These are phyloP conservation scores for Calameuta idolon DNA, from an alignment of 2,888 invertebrate species.

Conservation along the genomic window DNA sequence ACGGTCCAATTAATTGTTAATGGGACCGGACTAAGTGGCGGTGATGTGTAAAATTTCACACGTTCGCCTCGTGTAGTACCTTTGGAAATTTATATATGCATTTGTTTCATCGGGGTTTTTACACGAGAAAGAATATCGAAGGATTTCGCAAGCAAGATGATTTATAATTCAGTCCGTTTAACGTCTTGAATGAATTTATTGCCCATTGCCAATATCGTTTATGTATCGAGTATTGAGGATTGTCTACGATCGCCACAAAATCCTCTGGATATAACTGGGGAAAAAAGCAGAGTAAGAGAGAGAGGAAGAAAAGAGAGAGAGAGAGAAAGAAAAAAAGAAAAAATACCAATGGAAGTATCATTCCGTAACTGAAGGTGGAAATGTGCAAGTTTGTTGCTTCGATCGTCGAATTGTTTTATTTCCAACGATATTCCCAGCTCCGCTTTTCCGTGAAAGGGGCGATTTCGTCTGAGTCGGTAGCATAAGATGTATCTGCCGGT, in stretches of 20 bases:
- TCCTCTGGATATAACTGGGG: neutral
- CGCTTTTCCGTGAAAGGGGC: conserved; percentile 23
- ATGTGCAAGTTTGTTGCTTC: neutral
- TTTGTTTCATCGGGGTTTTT: neutral
- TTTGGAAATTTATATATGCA: neutral
- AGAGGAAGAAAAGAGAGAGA: neutral
- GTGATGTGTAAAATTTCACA: neutral
- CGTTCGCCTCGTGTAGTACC: neutral
- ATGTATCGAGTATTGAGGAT: neutral
- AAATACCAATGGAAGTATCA: neutral
- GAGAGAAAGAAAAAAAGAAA: conserved; percentile 9
- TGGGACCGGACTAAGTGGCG: neutral
- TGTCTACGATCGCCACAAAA: neutral
- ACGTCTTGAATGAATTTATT: neutral
- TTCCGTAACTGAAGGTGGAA: neutral
- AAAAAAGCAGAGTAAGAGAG: neutral
- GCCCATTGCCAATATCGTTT: neutral
- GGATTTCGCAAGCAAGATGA: neutral
- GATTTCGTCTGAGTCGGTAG: conserved; percentile 32
- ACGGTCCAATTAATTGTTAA: neutral
- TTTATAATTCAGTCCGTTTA: neutral
- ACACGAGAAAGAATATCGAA: neutral
- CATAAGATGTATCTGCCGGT: neutral
- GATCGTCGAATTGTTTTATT: conserved; percentile 7
- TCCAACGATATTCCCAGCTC: neutral